Percentiles rank a stretch among this genome's conserved stretches.
phyloP scores from a whole-genome alignment of 1,140 invertebrate genomes.

The Lineus longissimus region DNA sequence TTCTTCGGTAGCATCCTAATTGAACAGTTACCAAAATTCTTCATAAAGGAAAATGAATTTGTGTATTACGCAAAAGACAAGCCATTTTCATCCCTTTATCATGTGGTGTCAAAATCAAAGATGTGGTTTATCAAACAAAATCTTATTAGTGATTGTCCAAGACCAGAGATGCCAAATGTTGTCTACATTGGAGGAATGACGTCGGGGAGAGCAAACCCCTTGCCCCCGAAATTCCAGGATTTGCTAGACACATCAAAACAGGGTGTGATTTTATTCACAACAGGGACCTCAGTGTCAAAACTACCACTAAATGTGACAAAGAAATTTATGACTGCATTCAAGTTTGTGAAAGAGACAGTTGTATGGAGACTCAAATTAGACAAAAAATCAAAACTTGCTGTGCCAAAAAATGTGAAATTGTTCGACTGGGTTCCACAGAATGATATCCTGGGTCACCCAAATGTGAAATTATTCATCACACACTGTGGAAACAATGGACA shows the following conservation, averaged over 20 bases:
- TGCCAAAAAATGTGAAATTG: slow-evolving; percentile 65
- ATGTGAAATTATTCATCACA: slow-evolving; percentile 30
- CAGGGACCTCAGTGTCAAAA: background rate
- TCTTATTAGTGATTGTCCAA: background rate
- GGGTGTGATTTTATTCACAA: background rate
- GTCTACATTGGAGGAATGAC: background rate
- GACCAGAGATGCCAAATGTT: background rate
- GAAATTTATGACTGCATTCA: background rate
- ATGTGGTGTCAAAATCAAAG: background rate
- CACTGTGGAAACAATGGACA: slow-evolving; percentile 34
- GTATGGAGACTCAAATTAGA: background rate
- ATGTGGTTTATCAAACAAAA: background rate
- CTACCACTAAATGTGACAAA: background rate
- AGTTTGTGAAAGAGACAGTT: background rate
- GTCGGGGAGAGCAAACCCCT: background rate
- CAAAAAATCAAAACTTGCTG: background rate
- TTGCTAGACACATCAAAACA: background rate
- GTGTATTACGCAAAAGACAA: background rate
- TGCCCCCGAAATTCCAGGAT: background rate
- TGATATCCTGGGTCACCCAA: slow-evolving; percentile 25
- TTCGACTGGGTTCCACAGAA: slow-evolving; percentile 68
- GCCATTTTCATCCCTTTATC: background rate
- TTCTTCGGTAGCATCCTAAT: background rate
- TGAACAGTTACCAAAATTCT: background rate
- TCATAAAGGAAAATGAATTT: background rate